Conservation (phyloP, 2,113 vertebrate species). For the Oreotrochilus melanogaster region DNA sequence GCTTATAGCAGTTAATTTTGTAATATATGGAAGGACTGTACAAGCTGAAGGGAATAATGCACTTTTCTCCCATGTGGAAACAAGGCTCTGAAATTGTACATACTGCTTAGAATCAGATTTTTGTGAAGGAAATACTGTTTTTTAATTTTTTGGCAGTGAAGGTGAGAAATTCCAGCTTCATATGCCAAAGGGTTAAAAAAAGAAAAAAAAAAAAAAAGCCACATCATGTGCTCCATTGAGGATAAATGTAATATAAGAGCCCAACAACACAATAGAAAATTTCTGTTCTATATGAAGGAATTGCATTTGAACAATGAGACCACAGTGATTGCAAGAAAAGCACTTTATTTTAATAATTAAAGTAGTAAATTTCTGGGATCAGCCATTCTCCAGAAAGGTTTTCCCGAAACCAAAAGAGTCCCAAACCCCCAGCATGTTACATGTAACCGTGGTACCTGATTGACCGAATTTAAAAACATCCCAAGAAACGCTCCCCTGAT, state of each 20-base stretch:
- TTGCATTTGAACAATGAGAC: slow-evolving; percentile 37
- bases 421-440: not conserved
- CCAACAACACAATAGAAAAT: not conserved
- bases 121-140: slow-evolving; percentile 55
- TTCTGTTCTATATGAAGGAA: slow-evolving; percentile 43
- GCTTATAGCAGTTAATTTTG: slow-evolving; percentile 74
- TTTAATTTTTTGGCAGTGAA: slow-evolving; percentile 70
- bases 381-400: not conserved
- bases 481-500: slow-evolving; percentile 11
- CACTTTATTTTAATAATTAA: slow-evolving; percentile 59
- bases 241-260: not conserved
- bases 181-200: slow-evolving; percentile 56
- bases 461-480: slow-evolving; percentile 59
- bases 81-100: slow-evolving; percentile 76
- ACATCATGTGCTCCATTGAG: slow-evolving; percentile 29
- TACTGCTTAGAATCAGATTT: slow-evolving; percentile 64
- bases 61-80: slow-evolving; percentile 76
- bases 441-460: slow-evolving; percentile 61
- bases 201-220: not conserved
- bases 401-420: slow-evolving; percentile 34
- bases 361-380: slow-evolving; percentile 28
- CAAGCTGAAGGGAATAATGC: slow-evolving; percentile 77
- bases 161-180: slow-evolving; percentile 39
- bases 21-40: slow-evolving; percentile 77
- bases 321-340: slow-evolving; percentile 51